Percentiles rank a stretch among this genome's conserved stretches.
Conservation (phyloP, 92 coral and sea anemone genomes). For the Desmophyllum pertusum region DNA sequence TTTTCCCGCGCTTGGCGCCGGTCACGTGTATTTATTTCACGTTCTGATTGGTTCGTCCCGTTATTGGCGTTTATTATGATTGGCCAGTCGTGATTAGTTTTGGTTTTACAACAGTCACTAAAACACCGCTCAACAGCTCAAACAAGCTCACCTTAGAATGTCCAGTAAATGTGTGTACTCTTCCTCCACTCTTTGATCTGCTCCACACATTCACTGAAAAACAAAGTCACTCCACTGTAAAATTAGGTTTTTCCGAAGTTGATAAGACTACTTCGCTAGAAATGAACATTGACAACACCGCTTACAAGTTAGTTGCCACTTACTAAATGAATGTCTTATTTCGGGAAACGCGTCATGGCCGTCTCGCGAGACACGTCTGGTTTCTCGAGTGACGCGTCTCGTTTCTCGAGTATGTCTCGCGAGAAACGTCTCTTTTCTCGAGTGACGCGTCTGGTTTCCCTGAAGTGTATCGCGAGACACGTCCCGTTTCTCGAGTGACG, state of each 20-base stretch:
- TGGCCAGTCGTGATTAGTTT: not conserved
- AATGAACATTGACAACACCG: no score
- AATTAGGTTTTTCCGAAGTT: not conserved
- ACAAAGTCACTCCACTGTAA: not conserved
- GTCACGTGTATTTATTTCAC: no score
- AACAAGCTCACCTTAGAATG: constrained; percentile 71
- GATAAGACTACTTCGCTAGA: no score
- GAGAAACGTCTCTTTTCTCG: no score
- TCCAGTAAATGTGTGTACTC: constrained; percentile 78
- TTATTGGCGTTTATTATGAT: no score
- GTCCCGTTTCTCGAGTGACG: not conserved
- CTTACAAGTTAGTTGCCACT: no score
- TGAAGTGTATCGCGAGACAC: not conserved
- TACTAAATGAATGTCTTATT: no score
- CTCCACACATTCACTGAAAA: constrained; percentile 91
- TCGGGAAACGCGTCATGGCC: no score
- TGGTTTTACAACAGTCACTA: not conserved
- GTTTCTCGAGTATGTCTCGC: not conserved
- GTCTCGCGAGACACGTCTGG: not conserved
- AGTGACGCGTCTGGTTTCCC: no score
- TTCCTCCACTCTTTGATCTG: constrained; percentile 69
- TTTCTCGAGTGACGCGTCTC: not conserved
- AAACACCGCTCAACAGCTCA: not conserved
- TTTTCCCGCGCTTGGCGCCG: no score
- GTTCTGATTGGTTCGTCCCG: no score